Conservation (phyloP, 2,113 vertebrate species). For the Aldabrachelys gigantea region DNA sequence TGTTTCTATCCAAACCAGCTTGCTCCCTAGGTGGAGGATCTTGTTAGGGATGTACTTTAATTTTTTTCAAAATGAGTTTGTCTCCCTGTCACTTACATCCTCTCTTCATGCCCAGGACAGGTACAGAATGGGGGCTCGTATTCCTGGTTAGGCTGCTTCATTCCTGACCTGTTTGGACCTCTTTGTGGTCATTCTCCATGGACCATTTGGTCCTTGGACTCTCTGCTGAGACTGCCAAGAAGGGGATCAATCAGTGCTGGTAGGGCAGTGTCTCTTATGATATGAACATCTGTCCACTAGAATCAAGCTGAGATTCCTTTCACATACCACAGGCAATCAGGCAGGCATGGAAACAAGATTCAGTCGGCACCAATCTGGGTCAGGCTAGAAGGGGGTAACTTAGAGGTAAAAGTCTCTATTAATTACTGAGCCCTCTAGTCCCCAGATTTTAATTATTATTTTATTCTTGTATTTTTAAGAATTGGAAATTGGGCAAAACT, state of each 20-base stretch:
- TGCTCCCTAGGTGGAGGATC: background rate
- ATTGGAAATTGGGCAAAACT: background rate
- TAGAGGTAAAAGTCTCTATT: background rate
- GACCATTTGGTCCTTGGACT: background rate
- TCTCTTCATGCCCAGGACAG: background rate
- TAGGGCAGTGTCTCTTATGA: background rate
- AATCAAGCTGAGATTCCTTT: background rate
- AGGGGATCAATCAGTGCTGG: background rate
- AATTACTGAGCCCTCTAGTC: background rate
- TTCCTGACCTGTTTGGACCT: background rate
- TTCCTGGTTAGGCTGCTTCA: background rate
- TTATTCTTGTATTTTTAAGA: background rate
- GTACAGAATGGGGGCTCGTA: background rate
- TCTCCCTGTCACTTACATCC: background rate
- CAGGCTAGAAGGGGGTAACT: background rate
- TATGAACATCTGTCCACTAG: background rate
- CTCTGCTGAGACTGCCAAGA: background rate
- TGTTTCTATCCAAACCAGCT: constrained; percentile 9
- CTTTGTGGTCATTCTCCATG: background rate
- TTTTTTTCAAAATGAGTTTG: background rate
- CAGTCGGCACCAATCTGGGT: background rate
- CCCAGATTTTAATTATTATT: background rate
- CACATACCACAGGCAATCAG: background rate
- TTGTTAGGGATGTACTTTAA: background rate
- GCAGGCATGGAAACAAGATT: background rate